Evolutionary conservation across 2,888 invertebrate genomes (phyloP).

Genomic region (Galeopsomyia nigrocyanea): DNA sequence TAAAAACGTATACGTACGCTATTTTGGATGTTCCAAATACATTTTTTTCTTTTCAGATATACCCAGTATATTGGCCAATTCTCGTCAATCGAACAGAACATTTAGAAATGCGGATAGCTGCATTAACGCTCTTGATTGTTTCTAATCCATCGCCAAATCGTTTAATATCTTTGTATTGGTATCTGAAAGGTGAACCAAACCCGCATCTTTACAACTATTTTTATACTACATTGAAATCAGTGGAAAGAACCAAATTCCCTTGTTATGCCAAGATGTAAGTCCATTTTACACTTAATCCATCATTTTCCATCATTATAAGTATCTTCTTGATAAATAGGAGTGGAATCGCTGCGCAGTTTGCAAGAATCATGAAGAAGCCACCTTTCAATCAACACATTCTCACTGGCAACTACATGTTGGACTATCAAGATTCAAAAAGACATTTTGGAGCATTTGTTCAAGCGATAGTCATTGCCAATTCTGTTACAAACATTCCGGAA

Average conservation of each 20-base stretch:
- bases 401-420: conserved; percentile 81
- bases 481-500: conserved; percentile 76
- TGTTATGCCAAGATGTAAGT: conserved; percentile 76
- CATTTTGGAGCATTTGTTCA: conserved; percentile 75
- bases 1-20: neutral
- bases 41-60: conserved; percentile 66
- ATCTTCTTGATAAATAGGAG: conserved; percentile 13
- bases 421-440: conserved; percentile 76
- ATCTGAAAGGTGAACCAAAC: conserved; percentile 75
- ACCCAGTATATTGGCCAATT: conserved; percentile 78
- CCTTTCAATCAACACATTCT: conserved; percentile 74
- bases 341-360: conserved; percentile 76
- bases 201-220: conserved; percentile 80
- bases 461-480: conserved; percentile 77
- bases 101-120: conserved; percentile 77
- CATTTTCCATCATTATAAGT: neutral
- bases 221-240: conserved; percentile 78
- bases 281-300: conserved; percentile 7
- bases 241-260: conserved; percentile 77
- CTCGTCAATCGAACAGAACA: conserved; percentile 77
- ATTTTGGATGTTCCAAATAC: conserved; percentile 14
- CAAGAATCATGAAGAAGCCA: conserved; percentile 74
- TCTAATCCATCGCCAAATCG: conserved; percentile 77
- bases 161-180: conserved; percentile 78
- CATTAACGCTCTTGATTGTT: conserved; percentile 76